phyloP scores from a whole-genome alignment of 1,140 invertebrate genomes.

The Mamestra configurata region DNA sequence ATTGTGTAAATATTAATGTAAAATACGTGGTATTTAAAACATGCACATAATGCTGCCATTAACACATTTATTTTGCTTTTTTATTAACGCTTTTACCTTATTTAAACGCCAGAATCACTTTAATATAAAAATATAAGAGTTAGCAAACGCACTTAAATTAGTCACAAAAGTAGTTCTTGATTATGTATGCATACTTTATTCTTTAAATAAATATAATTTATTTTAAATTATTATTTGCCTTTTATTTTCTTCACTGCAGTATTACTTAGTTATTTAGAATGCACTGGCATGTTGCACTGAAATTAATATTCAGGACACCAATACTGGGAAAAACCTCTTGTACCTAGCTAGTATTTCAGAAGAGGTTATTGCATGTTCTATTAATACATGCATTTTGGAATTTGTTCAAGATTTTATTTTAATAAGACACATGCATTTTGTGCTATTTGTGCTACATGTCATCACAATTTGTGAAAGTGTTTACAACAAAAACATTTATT shows the following conservation, averaged over 20 bases:
- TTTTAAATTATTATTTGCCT: constrained; percentile 70
- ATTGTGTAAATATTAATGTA: not conserved
- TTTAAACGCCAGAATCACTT: constrained; percentile 2
- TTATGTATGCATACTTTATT: constrained; percentile 53
- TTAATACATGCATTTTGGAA: too few relatives aligned
- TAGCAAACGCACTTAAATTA: constrained; percentile 14
- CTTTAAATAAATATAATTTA: constrained; percentile 80
- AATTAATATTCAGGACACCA: constrained; percentile 13
- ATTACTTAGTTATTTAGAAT: constrained; percentile 16
- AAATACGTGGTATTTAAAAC: constrained; percentile 48
- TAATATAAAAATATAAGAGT: not conserved
- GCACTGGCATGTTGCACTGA: constrained; percentile 51
- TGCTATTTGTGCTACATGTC: too few relatives aligned
- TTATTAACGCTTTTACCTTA: constrained; percentile 69
- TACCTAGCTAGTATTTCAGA: too few relatives aligned
- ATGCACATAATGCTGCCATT: constrained; percentile 59
- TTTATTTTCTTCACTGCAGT: constrained; percentile 75
- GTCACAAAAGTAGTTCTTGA: constrained; percentile 41
- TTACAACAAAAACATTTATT: not conserved
- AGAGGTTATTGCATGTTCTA: not conserved
- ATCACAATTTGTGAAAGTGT: not conserved
- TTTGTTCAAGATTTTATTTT: not conserved
- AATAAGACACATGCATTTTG: constrained; percentile 13
- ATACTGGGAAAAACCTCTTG: not conserved
- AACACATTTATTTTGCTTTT: constrained; percentile 71